phyloP scores from a whole-genome alignment of 2,888 invertebrate genomes.

The Rotaria socialis region DNA sequence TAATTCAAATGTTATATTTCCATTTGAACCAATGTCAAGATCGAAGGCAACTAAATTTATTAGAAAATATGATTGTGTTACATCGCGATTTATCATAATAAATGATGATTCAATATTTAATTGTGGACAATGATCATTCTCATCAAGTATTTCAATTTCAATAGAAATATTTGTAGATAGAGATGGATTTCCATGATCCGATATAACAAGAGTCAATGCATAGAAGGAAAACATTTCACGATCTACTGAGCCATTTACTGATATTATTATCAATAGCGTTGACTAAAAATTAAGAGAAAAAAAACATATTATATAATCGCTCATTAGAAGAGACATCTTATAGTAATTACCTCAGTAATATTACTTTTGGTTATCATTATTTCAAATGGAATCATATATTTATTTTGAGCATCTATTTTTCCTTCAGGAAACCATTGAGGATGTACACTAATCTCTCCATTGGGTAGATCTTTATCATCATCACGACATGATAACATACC shows the following conservation, averaged over 20 bases:
- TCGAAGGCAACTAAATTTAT: not conserved
- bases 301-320: not conserved
- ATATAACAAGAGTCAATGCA: not conserved
- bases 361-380: not conserved
- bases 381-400: not conserved
- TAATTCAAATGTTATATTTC: conserved; percentile 9
- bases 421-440: not conserved
- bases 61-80: not conserved
- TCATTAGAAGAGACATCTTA: not conserved
- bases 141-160: not conserved
- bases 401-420: not conserved
- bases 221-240: not conserved
- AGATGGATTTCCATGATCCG: not conserved
- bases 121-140: conserved; percentile 1
- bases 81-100: conserved; percentile 19
- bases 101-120: not conserved
- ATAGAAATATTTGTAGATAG: not conserved
- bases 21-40: not conserved
- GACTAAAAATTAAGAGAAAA: not conserved
- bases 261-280: not conserved
- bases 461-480: not conserved
- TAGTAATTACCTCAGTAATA: not conserved
- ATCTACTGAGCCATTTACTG: conserved; percentile 2
- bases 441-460: not conserved
- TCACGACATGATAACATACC: not conserved